Evolutionary conservation across 2,888 invertebrate genomes (phyloP).

Genomic region (Leptinotarsa rubiginosa): DNA sequence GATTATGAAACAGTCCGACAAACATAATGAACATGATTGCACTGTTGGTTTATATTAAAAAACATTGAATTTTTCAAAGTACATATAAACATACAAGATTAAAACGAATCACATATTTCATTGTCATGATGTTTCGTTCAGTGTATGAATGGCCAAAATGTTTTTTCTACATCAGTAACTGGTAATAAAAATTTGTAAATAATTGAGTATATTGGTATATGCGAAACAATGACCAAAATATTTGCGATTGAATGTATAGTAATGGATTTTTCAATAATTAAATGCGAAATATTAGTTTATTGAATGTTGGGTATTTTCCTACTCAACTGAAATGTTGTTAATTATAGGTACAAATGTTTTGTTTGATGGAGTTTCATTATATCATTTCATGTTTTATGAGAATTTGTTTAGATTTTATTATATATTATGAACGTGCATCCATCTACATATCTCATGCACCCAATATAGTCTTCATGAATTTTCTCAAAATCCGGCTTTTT

Average conservation of each 20-base stretch:
- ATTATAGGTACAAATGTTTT: constrained; percentile 2
- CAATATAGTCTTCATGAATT: not conserved
- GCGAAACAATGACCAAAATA: constrained; percentile 25
- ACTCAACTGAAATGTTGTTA: constrained; percentile 5
- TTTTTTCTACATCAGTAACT: constrained; percentile 1
- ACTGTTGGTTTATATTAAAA: too few species aligned
- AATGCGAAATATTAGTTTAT: constrained; percentile 12
- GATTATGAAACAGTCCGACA: too few species aligned
- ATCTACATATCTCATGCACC: not conserved
- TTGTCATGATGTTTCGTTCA: too few species aligned
- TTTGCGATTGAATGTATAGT: constrained; percentile 24
- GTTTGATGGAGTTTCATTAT: constrained; percentile 11
- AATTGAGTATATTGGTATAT: constrained; percentile 13
- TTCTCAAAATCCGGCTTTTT: not conserved
- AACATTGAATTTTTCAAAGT: too few species aligned
- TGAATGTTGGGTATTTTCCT: constrained; percentile 20
- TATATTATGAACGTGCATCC: constrained; percentile 8
- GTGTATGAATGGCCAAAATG: not conserved
- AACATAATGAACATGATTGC: too few species aligned
- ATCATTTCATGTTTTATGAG: not conserved
- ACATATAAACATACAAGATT: too few species aligned
- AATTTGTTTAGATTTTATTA: not conserved
- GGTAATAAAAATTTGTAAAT: not conserved
- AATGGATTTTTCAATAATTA: constrained; percentile 15
- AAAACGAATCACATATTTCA: too few species aligned